Evolutionary conservation across 1,140 invertebrate species (phyloP).

Genomic region (Hyphantria cunea): DNA sequence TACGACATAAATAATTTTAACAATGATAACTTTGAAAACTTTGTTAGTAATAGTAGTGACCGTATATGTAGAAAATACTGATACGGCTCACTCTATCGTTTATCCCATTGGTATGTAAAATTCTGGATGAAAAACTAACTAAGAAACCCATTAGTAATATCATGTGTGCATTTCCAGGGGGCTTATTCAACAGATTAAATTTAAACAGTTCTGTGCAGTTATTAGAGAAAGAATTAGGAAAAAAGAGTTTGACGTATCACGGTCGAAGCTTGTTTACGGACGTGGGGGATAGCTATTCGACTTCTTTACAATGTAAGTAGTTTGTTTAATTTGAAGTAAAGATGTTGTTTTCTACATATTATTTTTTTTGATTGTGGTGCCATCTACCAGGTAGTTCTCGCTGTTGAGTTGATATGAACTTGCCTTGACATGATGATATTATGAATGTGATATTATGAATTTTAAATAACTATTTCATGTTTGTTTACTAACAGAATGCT

Average conservation of each 20-base stretch:
- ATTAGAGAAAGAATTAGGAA: constrained; percentile 51
- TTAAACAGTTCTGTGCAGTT: constrained; percentile 47
- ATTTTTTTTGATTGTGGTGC: no score
- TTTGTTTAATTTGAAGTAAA: background rate
- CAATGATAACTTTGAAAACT: constrained; percentile 21
- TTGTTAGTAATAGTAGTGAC: background rate
- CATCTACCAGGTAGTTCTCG: no score
- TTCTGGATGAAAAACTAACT: constrained; percentile 1
- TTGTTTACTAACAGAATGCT: no score
- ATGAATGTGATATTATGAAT: no score
- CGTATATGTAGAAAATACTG: background rate
- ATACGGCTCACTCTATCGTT: constrained; percentile 24
- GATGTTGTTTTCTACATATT: no score
- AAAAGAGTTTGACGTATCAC: constrained; percentile 47
- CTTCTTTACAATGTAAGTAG: constrained; percentile 63
- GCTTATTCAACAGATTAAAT: constrained; percentile 58
- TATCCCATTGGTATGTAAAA: constrained; percentile 49
- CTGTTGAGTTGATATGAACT: no score
- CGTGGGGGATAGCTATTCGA: constrained; percentile 62
- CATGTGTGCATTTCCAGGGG: constrained; percentile 55
- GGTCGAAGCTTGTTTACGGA: constrained; percentile 46
- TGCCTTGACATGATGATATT: no score
- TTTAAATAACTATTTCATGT: no score
- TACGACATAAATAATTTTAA: constrained; percentile 7
- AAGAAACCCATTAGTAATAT: background rate